Base-by-base conservation (phyloP, 2,888 invertebrate genomes). In the Cylindroiulus punctatus region DNA sequence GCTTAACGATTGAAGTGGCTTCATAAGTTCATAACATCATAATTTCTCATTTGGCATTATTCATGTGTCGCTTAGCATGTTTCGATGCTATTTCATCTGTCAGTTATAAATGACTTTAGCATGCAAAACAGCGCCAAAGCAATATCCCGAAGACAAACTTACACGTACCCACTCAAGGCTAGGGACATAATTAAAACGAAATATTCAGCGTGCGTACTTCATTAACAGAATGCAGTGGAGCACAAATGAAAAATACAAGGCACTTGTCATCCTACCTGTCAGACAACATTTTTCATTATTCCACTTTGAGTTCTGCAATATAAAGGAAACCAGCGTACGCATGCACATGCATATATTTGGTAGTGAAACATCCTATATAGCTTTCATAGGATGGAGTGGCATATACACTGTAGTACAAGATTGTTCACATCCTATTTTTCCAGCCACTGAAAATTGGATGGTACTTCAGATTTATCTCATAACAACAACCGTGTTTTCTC, bases 11-110 rank as follows among this genome's bases (percentile, higher is more conserved):
- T 57, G n/a, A n/a, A 57, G 5, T 57, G n/a, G n/a, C 57, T n/a
- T n/a, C n/a, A n/a, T n/a, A n/a, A n/a, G n/a, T 57, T n/a, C 19
- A 19, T 57, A n/a, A 3, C 57, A 57, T 17, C 57, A 57, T 57
- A 1, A 19, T 57, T 57, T 57, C 57, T 57, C 19, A 57, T n/a
- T 57, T 57, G n/a, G n/a, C n/a, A 57, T 57, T 19, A 57, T 57
- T 57, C 57, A n/a, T 57, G 5, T 57, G 57, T 57, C 57, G n/a
- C n/a, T 3, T 57, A 19, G 19, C 57, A 12, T 17, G 57, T n/a
- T 47, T 57, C n/a, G n/a, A 19, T 57, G 57, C n/a, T n/a, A 57
- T n/a, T 57, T 57, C 57, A 57, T 57, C n/a, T 57, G 57, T 57
- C 57, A 57, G 42, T 42, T 57, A 57, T 19, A 57, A n/a, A 19